Base-by-base conservation (phyloP, 1,140 invertebrate genomes). In the Ditylenchus dipsaci region DNA sequence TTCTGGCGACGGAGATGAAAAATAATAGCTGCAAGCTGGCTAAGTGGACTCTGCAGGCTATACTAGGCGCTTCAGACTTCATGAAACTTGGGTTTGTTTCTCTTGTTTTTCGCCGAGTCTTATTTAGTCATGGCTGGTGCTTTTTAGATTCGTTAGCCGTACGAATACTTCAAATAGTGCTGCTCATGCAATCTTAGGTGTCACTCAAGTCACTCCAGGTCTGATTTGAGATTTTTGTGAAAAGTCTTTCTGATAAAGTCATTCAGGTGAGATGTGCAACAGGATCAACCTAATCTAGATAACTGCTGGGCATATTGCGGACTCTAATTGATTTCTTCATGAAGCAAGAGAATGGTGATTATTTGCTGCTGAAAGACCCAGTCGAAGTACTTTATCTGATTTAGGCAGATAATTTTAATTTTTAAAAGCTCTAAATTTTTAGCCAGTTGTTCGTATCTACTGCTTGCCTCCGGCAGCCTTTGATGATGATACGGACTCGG, bases 201-300 rank as follows among this genome's bases (percentile, higher is more conserved):
- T 93, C 11, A 38, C 33, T 38, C 33, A 38, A 38, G 33, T 38
- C 11, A 38, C 3, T 3, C 33, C 33, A 38, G 33, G 33, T 38
- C 11, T 38, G 33, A 5, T 38, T 38, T 38, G 3, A 5, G 33
- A 38, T 38, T 38, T 11, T 38, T 38, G 33, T 3, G 33, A 38
- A 38, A 38, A 5, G 33, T 3, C 3, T 38, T 38, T 38, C 11
- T 38, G 3, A 95, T 97, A 98, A 84, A 97, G 95, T 84, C 95
- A 95, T 82, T 95, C 95, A 1, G 89, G 90, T 78, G 95, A 98
- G 86, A 98, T 98, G 85, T 95, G 95, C 11, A 91, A 91, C 1
- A 95, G 98, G 85, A 98, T 97, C 77, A 97, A 95, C 86, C 85
- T 98, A 97, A 94, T 81, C 95, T 99, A 93, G 95, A 98, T 82